Conservation (phyloP, 2,888 invertebrate species). For the Microplitis deprimator region DNA sequence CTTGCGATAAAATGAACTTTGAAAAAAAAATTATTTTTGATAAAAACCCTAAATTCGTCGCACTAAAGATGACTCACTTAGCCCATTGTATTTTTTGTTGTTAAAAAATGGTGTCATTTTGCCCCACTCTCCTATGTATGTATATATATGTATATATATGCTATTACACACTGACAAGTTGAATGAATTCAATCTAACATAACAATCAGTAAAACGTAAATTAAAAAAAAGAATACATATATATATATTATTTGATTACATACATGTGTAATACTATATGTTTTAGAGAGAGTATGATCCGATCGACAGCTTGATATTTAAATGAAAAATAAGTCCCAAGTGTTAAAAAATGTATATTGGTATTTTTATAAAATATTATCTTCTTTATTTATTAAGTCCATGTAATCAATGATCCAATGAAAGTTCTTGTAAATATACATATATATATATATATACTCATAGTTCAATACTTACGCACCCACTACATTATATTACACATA, state of each 20-base stretch:
- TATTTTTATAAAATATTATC: too few relatives aligned
- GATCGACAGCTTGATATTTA: slow-evolving; percentile 31
- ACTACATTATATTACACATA: not conserved
- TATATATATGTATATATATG: not conserved
- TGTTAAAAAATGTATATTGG: not conserved
- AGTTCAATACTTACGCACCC: not conserved
- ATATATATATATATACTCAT: not conserved
- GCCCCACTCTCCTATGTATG: too few relatives aligned
- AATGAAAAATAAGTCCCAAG: slow-evolving; percentile 27
- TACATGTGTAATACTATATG: not conserved
- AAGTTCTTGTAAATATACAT: not conserved
- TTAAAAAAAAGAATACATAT: not conserved
- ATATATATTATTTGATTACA: not conserved
- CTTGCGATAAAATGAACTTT: too few relatives aligned
- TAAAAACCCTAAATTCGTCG: too few relatives aligned
- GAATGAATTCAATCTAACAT: not conserved
- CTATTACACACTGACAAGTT: not conserved
- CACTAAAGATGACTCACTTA: too few relatives aligned
- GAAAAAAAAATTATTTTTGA: too few relatives aligned
- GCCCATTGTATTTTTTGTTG: too few relatives aligned
- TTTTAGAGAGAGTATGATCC: not conserved
- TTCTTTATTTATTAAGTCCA: not conserved
- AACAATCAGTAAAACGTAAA: not conserved
- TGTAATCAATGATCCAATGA: not conserved
- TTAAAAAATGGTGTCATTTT: too few relatives aligned